Percentiles rank a stretch among this genome's conserved stretches.
These are phyloP conservation scores for Eubasilissa splendida DNA, from an alignment of 2,888 invertebrate species.

Conservation along the genomic window DNA sequence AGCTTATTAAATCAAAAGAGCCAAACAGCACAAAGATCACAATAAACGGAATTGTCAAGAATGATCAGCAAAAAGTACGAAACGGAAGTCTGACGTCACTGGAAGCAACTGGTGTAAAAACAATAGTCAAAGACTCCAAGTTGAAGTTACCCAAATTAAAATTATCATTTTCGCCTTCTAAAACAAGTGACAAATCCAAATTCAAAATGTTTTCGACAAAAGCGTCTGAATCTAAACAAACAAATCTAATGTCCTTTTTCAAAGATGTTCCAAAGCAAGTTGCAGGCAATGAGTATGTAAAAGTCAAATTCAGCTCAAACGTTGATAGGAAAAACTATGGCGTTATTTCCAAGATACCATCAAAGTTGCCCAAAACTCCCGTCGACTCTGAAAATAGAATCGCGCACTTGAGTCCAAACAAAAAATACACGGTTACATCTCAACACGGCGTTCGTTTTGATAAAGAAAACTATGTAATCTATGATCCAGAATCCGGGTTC, in stretches of 20 bases:
- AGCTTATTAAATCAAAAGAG: constrained; percentile 31
- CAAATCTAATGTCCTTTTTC: constrained; percentile 63
- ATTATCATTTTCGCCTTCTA: constrained; percentile 68
- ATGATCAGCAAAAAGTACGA: neutral
- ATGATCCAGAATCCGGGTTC: constrained; percentile 71
- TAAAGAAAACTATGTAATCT: constrained; percentile 72
- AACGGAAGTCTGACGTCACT: neutral
- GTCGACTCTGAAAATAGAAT: constrained; percentile 70
- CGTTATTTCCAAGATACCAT: constrained; percentile 68
- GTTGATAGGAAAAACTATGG: constrained; percentile 66
- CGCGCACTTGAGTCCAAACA: constrained; percentile 70
- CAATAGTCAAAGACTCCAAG: constrained; percentile 42
- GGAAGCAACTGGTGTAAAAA: neutral
- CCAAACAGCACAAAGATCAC: neutral
- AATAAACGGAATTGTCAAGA: neutral
- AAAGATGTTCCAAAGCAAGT: constrained; percentile 24
- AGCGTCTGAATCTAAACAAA: constrained; percentile 64
- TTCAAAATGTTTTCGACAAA: constrained; percentile 69
- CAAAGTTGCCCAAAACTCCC: constrained; percentile 72
- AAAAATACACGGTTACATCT: constrained; percentile 72
- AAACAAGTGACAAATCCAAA: constrained; percentile 65
- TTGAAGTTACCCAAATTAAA: constrained; percentile 66
- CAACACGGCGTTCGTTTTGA: constrained; percentile 72
- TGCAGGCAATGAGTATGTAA: constrained; percentile 67
- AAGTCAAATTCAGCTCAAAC: constrained; percentile 65